Base-by-base conservation (phyloP, 2,888 invertebrate species). In the Hylaea fasciaria region DNA sequence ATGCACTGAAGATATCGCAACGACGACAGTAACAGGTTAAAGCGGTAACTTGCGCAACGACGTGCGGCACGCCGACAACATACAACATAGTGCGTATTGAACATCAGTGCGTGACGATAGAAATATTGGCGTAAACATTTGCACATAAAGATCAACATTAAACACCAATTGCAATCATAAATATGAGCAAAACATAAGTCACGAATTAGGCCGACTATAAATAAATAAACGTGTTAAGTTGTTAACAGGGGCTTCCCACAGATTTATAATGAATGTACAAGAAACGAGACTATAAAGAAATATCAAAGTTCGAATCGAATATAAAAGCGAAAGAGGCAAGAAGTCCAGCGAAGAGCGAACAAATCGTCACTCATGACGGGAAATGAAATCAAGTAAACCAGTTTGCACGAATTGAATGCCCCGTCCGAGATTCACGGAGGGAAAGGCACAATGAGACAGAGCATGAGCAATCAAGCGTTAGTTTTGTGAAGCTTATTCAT, bases 41-140 rank as follows among this genome's bases (percentile, higher is more conserved):
- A 32, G n/a, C n/a, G n/a, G n/a, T n/a, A 28, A 59, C 57, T 68
- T 68, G 64, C 62, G 66, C 66, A 68, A 69, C 58, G 35, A 28
- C 41, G 46, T 7, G 28, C 28, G 9, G 32, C 22, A 10, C 55
- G 48, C 44, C 40, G 57, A 48, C 54, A 50, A 53, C 13, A 61
- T 46, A 55, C 61, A 58, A 61, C 64, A 62, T 37, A 41, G 55
- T 57, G 9, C 32, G 46, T 52, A 43, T 62, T 49, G 41, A 65
- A 57, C 63, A 67, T 64, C 61, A 50, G 50, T 40, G 57, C 64
- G 64, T 66, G 64, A 66, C 65, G 44, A 64, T 55, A 62, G 61
- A 53, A 62, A 60, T 64, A 69, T 52, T 51, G 47, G 56, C 58
- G 57, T 58, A 44, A 62, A 64, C 57, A 61, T 65, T 67, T 64